Conservation (phyloP, 2,113 vertebrate species). For the Ginglymostoma cirratum region DNA sequence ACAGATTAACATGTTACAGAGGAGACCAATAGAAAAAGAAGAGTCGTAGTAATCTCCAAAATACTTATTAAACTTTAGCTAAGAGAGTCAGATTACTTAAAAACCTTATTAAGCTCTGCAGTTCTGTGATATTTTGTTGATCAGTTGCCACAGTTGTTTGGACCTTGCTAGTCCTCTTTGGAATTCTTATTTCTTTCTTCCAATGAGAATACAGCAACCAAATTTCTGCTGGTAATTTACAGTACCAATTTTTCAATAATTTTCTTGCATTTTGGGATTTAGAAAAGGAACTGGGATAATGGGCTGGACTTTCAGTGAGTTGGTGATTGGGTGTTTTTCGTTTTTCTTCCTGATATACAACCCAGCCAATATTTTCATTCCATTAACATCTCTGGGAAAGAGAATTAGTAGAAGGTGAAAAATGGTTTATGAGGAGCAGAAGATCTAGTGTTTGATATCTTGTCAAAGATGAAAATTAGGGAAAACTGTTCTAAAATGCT, state of each 20-base stretch:
- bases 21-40: background rate
- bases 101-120: background rate
- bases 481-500: background rate
- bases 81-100: background rate
- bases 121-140: background rate
- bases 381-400: background rate
- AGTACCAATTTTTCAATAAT: background rate
- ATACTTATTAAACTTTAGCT: background rate
- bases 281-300: background rate
- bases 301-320: background rate
- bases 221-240: background rate
- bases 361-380: background rate
- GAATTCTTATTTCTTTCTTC: background rate
- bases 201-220: background rate
- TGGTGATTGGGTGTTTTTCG: background rate
- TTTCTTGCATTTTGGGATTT: background rate
- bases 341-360: background rate
- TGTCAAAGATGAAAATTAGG: background rate
- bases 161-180: background rate
- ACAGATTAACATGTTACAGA: constrained; percentile 13
- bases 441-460: background rate
- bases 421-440: background rate
- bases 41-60: background rate
- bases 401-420: background rate
- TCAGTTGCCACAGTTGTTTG: background rate